Conservation (phyloP, 2,113 vertebrate species). For the Agapornis roseicollis region DNA sequence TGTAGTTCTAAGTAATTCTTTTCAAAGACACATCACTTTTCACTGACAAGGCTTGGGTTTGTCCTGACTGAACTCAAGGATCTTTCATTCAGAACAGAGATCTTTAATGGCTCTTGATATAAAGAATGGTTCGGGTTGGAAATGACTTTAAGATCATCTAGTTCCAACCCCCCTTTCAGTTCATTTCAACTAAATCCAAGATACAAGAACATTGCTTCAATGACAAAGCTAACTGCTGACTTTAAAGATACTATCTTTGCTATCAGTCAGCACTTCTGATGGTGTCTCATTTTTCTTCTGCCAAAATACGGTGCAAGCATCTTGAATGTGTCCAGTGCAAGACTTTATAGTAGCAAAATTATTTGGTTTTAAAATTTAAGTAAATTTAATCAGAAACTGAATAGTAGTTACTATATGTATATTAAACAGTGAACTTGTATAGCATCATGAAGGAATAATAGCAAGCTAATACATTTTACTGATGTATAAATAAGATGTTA, state of each 20-base stretch:
- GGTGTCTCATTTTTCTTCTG: slow-evolving; percentile 31
- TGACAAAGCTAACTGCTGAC: slow-evolving; percentile 49
- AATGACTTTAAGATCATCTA: background rate
- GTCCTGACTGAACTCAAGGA: slow-evolving; percentile 49
- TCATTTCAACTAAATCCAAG: slow-evolving; percentile 61
- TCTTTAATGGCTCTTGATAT: slow-evolving; percentile 44
- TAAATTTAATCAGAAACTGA: slow-evolving; percentile 70
- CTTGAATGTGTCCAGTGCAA: slow-evolving; percentile 78
- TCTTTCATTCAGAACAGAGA: slow-evolving; percentile 59
- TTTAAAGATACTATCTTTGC: slow-evolving; percentile 55
- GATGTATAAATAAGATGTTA: slow-evolving; percentile 75
- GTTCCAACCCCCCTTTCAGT: background rate
- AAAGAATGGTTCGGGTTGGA: background rate
- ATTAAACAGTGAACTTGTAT: slow-evolving; percentile 58
- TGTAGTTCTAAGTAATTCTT: slow-evolving; percentile 45
- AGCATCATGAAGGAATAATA: slow-evolving; percentile 65
- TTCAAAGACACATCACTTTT: slow-evolving; percentile 49
- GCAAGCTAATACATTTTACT: slow-evolving; percentile 60
- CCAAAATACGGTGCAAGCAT: slow-evolving; percentile 54
- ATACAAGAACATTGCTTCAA: slow-evolving; percentile 30
- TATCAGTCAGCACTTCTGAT: slow-evolving; percentile 56
- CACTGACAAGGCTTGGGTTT: slow-evolving; percentile 29
- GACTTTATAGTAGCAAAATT: slow-evolving; percentile 80
- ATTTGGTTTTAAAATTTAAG: slow-evolving; percentile 76
- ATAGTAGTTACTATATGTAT: slow-evolving; percentile 56